Evolutionary conservation across 2,113 vertebrate genomes (phyloP).

Genomic region (Saccopteryx leptura): DNA sequence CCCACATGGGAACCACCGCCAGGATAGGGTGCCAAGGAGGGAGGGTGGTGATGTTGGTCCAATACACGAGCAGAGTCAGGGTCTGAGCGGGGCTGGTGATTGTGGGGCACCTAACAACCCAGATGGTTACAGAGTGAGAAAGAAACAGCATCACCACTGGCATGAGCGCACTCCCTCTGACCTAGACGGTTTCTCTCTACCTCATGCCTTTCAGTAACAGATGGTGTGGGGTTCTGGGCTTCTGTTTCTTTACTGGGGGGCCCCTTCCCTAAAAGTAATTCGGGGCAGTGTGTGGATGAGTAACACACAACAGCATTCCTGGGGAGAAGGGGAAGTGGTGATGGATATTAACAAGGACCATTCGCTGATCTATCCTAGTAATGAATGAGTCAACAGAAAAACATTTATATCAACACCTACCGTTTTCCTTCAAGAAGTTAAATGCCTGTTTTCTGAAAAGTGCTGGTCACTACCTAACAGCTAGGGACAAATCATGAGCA

Average conservation of each 20-base stretch:
- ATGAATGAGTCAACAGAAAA: background rate
- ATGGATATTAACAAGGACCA: background rate
- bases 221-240: background rate
- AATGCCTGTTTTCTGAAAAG: background rate
- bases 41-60: background rate
- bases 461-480: background rate
- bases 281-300: background rate
- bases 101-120: background rate
- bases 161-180: rapidly evolving
- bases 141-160: background rate
- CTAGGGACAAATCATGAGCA: background rate
- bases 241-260: background rate
- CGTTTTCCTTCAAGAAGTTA: background rate
- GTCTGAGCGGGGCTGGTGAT: background rate
- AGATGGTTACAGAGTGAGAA: background rate
- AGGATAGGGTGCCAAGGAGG: rapidly evolving
- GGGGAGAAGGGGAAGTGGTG: background rate
- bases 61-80: background rate
- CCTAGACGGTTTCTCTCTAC: background rate
- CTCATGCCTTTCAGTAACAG: background rate
- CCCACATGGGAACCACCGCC: background rate
- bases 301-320: background rate
- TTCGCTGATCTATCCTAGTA: background rate
- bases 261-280: background rate
- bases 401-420: background rate